Base-by-base conservation (phyloP, 2,888 invertebrate species). In the Drosophila buzzatii region DNA sequence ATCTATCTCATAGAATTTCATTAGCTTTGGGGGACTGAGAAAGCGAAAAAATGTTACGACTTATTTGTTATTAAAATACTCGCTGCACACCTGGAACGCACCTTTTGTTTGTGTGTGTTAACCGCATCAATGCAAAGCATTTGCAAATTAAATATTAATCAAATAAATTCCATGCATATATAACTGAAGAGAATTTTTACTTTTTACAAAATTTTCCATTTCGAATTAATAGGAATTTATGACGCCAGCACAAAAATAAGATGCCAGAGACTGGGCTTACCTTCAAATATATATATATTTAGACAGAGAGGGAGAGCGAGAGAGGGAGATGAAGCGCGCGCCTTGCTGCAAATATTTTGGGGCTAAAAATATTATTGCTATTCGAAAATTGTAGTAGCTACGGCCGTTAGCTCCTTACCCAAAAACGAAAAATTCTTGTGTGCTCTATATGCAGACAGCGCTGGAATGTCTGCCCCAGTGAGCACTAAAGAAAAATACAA, bases 181-280 rank as follows among this genome's bases (percentile, higher is more conserved):
- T 53, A 70, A 59, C 70, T 70, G 60, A 27, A 27, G 18, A 39
- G 58, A 66, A 66, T 69, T 73, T 53, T 64, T 49, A 65, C 71
- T 61, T 71, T 77, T 75, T 74, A 73, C 71, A 85, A 85, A 88
- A 41, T 55, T 88, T 85, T 82, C 78, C 85, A 88, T 86, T 88
- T 85, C 70, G 82, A 88, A 90, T 86, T 90, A 86, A 89, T 86
- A 81, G 73, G 86, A 86, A 90, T 86, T 90, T 90, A 88, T 89
- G 83, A 76, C 71, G 72, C 75, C 70, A 76, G 53, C 52, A 68
- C 55, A 68, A 49, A 8, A 61, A 52, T 33, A 51, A 56, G 49
- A 16, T 70, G 39, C 58, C 70, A 51, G 33, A 33, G 37, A 42
- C 57, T 57, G 31, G 51, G 37, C 52, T 33, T 33, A 80, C 73